Evolutionary conservation across 2,797 vertebrate genomes (phyloP), one percentile per base, ranked within the genome.

Genomic region (Periophthalmus magnuspinnatus): DNA sequence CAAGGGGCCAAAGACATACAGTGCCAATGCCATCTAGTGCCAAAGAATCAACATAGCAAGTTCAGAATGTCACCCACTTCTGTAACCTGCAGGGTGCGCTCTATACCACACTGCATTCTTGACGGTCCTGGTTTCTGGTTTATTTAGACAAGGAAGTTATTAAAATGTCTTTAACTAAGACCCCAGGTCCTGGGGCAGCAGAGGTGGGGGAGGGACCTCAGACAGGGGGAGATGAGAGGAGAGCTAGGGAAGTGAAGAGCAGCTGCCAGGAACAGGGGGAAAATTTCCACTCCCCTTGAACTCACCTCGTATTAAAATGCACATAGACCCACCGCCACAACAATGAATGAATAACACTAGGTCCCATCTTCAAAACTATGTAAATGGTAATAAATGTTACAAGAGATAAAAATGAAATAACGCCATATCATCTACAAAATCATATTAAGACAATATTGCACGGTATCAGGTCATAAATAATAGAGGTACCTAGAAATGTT

Each of bases 71-170:
- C n/a, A 21, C 59, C 7, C 41, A 48, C 14, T 32, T 13, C 22
- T 64, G 61, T 21, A 48, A 58, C 85, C 91, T 91, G 67, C 77
- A 91, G 91, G 87, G 72, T 90, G 86, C 83, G 87, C 90, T 80
- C 75, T 75, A 65, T 68, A 69, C 68, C 79, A 72, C 32, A 81
- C 81, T 38, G 82, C 84, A 62, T 67, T 83, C 87, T 89, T 81
- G 75, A 68, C 24, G 77, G 33, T 13, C 58, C 67, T 84, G 74
- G 81, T 85, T 89, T 82, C 77, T 70, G 81, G 70, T 81, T 87
- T 92, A 88, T 92, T 91, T 89, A 86, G 84, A 87, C 85, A 92
- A 92, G 93, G 91, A 94, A 93, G 87, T 90, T 86, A 93, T 93
- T 92, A 93, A 92, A 92, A 86, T 85, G 87, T 90, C 86, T 91